These are phyloP conservation scores for Podarcis raffonei DNA, from an alignment of 2,113 vertebrate species.

Conservation along the genomic window DNA sequence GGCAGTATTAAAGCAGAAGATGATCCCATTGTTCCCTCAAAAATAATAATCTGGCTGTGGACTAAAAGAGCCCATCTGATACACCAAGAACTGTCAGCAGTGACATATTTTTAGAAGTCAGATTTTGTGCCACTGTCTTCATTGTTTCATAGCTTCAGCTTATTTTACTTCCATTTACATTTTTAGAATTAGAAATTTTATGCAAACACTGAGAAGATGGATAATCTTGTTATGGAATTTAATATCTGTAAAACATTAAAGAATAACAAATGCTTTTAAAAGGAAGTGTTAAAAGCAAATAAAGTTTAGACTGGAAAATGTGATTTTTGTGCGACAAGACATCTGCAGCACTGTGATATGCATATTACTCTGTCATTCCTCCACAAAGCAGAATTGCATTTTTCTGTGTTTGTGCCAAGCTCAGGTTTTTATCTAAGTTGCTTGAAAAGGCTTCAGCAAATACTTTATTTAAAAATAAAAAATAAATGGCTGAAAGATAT, in stretches of 20 bases:
- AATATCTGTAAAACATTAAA: slow-evolving; percentile 11
- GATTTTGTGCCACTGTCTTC: neutral
- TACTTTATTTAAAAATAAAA: slow-evolving; percentile 16
- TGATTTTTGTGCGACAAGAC: slow-evolving; percentile 25
- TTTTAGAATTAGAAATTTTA: slow-evolving; percentile 23
- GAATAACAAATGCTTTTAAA: slow-evolving; percentile 17
- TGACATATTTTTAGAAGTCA: neutral
- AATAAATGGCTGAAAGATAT: neutral
- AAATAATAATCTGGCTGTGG: neutral
- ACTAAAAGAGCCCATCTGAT: neutral
- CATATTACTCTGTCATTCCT: slow-evolving; percentile 9
- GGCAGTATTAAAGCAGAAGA: neutral
- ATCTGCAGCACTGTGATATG: slow-evolving; percentile 3
- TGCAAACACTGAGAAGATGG: slow-evolving; percentile 13
- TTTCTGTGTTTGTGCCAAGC: neutral
- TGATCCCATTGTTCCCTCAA: neutral
- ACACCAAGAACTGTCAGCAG: neutral
- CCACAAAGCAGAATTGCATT: neutral
- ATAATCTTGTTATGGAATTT: slow-evolving; percentile 29
- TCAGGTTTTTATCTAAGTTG: slow-evolving; percentile 22
- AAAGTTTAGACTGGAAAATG: slow-evolving; percentile 27
- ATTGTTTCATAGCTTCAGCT: slow-evolving; percentile 11
- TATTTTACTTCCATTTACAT: slow-evolving; percentile 22
- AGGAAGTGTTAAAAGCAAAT: slow-evolving; percentile 20
- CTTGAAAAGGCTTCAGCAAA: slow-evolving; percentile 14